Evolutionary conservation across 2,888 invertebrate genomes (phyloP), one percentile per base, ranked within the genome.

Genomic region (Athripsodes cinereus): DNA sequence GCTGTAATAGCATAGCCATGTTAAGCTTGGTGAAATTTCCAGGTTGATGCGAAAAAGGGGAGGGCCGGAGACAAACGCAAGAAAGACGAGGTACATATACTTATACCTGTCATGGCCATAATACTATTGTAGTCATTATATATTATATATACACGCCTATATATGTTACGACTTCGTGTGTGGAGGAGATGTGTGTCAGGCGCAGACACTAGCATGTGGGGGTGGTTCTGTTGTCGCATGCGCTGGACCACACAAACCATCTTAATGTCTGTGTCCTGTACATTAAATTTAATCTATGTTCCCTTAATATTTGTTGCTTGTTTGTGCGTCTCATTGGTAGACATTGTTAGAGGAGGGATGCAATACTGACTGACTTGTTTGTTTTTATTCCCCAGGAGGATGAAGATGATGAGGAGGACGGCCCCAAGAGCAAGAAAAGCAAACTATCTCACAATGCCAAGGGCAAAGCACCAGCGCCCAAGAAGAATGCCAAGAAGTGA

Each of bases 371-470:
- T 6, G 10, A 6, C 5, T 26, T 8, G 6, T 18, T 56, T 53
- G 22, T 54, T 35, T 50, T 55, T 19, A n/a, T n/a, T 64, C 74
- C 72, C 57, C 70, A 81, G 81, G 81, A 81, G 67, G 79, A 81
- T 60, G 80, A 86, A 74, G 85, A 84, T 59, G 86, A 87, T 20
- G 88, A 89, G 62, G 89, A 89, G 20, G 87, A 86, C 44, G 86
- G 87, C 73, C 87, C 88, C 67, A 89, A 90, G 75, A 86, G 85
- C 74, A 90, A 90, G 75, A 86, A 87, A 70, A 83, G 85, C 73
- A 88, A 88, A 78, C 75, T 87, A 72, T 82, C 84, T 68, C 85
- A 84, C 74, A 85, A 84, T 68, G 79, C 83, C 70, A 84, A 84
- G 74, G 86, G 84, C 69, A 87, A 87, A 76, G 78, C 81, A 59